phyloP scores from a whole-genome alignment of 2,888 invertebrate genomes.

The Catocala nupta region DNA sequence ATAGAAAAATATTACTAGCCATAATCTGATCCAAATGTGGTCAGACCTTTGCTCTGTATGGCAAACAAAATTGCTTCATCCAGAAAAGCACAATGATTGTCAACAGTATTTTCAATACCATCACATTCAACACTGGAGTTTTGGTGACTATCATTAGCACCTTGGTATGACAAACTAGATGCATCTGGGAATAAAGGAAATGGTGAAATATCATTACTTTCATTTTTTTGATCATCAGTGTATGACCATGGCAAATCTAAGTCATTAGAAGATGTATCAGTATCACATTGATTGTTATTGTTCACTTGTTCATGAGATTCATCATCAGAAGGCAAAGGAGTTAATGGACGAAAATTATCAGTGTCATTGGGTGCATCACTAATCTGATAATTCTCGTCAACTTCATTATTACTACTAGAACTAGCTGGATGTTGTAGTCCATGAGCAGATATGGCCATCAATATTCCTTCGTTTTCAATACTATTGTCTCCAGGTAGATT shows the following conservation, averaged over 20 bases:
- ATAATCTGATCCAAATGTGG: constrained; percentile 81
- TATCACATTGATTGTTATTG: constrained; percentile 49
- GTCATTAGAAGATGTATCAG: constrained; percentile 53
- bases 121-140: constrained; percentile 51
- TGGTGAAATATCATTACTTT: constrained; percentile 54
- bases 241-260: constrained; percentile 63
- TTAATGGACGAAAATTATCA: constrained; percentile 21
- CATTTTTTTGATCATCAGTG: constrained; percentile 46
- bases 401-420: constrained; percentile 54
- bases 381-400: not conserved
- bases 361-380: not conserved
- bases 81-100: constrained; percentile 87
- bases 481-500: constrained; percentile 86
- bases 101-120: constrained; percentile 58
- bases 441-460: constrained; percentile 92
- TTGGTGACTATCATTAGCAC: constrained; percentile 58
- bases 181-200: constrained; percentile 63
- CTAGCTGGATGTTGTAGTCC: constrained; percentile 86
- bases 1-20: constrained; percentile 62
- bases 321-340: constrained; percentile 62
- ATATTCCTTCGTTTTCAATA: constrained; percentile 91
- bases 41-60: constrained; percentile 91
- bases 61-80: constrained; percentile 92
- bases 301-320: constrained; percentile 49
- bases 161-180: constrained; percentile 59